Conservation (phyloP, 2,888 invertebrate genomes). For the Cyaniris semiargus region DNA sequence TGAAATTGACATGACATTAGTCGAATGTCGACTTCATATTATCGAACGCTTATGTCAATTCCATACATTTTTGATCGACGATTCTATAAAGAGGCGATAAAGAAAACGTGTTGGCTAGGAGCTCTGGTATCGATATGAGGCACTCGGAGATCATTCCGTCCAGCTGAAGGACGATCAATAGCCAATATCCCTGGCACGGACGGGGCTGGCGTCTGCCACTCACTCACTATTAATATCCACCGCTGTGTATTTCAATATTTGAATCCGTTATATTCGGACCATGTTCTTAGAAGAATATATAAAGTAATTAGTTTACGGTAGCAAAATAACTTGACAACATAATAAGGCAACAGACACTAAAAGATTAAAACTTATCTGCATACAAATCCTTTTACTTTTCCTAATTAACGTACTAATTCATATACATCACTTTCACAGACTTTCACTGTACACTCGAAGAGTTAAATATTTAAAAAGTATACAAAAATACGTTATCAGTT, state of each 20-base stretch:
- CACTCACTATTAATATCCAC: neutral
- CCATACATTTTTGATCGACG: too few relatives aligned
- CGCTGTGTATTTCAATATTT: neutral
- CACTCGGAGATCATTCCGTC: slow-evolving; percentile 7
- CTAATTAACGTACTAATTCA: neutral
- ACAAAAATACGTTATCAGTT: slow-evolving; percentile 1
- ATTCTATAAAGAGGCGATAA: too few relatives aligned
- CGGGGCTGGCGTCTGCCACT: neutral
- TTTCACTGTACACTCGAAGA: neutral
- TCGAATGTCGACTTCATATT: too few relatives aligned
- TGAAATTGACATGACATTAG: too few relatives aligned
- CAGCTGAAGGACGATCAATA: slow-evolving; percentile 20
- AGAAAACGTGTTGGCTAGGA: too few relatives aligned
- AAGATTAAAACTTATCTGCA: neutral
- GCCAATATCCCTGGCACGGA: slow-evolving; percentile 12
- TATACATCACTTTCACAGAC: too few relatives aligned
- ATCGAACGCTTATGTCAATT: too few relatives aligned
- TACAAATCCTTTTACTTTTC: neutral
- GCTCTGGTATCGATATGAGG: neutral
- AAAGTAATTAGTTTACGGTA: neutral
- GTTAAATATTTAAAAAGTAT: neutral
- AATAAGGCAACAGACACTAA: too few relatives aligned
- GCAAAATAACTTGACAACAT: neutral
- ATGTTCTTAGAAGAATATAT: neutral
- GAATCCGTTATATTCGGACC: neutral